Evolutionary conservation across 2,797 vertebrate genomes (phyloP), one percentile per base, ranked within the genome.

Genomic region (Lemur catta): DNA sequence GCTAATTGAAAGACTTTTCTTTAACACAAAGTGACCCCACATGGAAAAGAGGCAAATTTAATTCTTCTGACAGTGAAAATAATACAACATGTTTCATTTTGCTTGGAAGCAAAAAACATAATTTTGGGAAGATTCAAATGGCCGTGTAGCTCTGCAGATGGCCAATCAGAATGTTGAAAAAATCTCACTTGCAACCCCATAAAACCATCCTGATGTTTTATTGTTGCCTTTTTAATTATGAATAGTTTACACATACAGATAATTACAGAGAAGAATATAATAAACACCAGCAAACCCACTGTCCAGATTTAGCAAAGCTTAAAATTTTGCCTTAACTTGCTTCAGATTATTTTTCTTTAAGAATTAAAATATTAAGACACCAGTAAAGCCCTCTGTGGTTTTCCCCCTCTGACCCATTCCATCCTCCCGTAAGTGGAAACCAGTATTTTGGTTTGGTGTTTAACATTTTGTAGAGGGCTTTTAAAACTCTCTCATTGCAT

Each of bases 151-250:
- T 67, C 57, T 84, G 46, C 48, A 85, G 67, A 72, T 59, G 69
- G 79, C 84, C 14, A 84, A 82, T 57, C 50, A 35, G 82, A 78
- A 57, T 74, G 74, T 69, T 87, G 55, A 50, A 82, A 38, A 75
- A 59, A 10, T 46, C 33, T 88, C n/a, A 24, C 33, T 75, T 76
- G 48, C 26, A 92, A 50, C 43, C 48, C 17, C 33, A 11, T 52
- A 72, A 97, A 94, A 50, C 13, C 41, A 93, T 87, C 35, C 59
- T n/a, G 61, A 63, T 91, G 8, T 76, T 94, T 76, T 71, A 48
- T 41, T 81, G 13, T 61, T 72, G 30, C 46, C 30, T 95, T 88
- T 81, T 65, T 59, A 82, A 93, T 94, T 89, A 71, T 52, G 6
- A 50, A 4, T 89, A 78, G 72, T 89, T 97, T 63, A 85, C 48